phyloP scores from a whole-genome alignment of 2,888 invertebrate species.

The Calliphora vomitoria region DNA sequence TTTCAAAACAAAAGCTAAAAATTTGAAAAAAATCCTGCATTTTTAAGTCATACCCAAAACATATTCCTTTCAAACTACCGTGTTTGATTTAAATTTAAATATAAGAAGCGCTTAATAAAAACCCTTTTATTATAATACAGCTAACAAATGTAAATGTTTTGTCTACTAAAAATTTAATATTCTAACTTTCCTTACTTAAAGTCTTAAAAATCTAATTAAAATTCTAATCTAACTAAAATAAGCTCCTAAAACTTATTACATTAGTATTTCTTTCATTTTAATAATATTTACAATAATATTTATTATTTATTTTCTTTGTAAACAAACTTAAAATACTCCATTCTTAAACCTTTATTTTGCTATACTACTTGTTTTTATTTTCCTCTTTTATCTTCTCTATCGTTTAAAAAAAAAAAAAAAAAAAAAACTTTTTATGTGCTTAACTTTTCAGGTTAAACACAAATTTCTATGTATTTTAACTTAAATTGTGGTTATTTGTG shows the following conservation, averaged over 20 bases:
- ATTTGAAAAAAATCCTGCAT: too few species aligned
- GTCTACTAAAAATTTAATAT: too few species aligned
- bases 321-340: constrained; percentile 1
- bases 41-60: too few species aligned
- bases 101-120: too few species aligned
- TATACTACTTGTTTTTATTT: constrained; percentile 5
- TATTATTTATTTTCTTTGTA: neutral
- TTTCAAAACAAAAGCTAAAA: too few species aligned
- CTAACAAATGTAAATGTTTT: too few species aligned
- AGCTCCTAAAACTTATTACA: neutral
- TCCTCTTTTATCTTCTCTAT: neutral
- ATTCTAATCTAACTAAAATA: neutral
- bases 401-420: neutral
- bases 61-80: too few species aligned
- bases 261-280: neutral
- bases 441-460: constrained; percentile 46
- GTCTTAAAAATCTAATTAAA: neutral
- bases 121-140: too few species aligned
- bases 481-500: constrained; percentile 54
- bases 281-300: constrained; percentile 12
- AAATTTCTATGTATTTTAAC: constrained; percentile 49
- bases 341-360: constrained; percentile 26
- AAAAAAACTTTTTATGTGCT: constrained; percentile 13
- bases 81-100: too few species aligned
- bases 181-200: too few species aligned